Evolutionary conservation across 2,113 vertebrate species (phyloP).

Genomic region (Chitala chitala): DNA sequence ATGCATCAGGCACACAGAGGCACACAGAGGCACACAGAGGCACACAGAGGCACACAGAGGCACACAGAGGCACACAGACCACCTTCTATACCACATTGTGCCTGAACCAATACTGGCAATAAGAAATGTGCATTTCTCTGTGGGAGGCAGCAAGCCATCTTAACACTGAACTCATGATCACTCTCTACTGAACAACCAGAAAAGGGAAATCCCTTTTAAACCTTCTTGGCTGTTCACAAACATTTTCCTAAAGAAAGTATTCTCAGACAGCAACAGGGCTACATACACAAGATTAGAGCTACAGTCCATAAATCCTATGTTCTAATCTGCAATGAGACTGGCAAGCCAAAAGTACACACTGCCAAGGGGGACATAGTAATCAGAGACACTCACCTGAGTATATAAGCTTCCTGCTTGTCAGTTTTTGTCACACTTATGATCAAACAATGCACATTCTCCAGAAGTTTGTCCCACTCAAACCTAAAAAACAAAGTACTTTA

Average conservation of each 20-base stretch:
- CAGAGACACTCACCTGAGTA: slow-evolving; percentile 85
- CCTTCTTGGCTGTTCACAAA: not conserved
- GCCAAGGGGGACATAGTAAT: not conserved
- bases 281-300: slow-evolving; percentile 24
- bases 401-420: slow-evolving; percentile 99
- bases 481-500: slow-evolving; percentile 48
- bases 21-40: no score
- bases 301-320: slow-evolving; percentile 32
- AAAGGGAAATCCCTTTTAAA: no score
- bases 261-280: not conserved
- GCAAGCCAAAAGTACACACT: not conserved
- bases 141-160: no score
- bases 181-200: no score
- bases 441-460: slow-evolving; percentile 99
- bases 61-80: no score
- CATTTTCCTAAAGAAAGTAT: not conserved
- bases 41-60: no score
- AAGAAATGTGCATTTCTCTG: no score
- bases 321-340: slow-evolving; percentile 20
- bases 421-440: slow-evolving; percentile 99
- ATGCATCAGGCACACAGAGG: no score
- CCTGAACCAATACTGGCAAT: no score
- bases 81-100: no score
- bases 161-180: no score
- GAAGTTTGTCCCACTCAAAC: slow-evolving; percentile 99